Conservation (phyloP, 2,888 invertebrate species). For the Shargacucullia verbasci region DNA sequence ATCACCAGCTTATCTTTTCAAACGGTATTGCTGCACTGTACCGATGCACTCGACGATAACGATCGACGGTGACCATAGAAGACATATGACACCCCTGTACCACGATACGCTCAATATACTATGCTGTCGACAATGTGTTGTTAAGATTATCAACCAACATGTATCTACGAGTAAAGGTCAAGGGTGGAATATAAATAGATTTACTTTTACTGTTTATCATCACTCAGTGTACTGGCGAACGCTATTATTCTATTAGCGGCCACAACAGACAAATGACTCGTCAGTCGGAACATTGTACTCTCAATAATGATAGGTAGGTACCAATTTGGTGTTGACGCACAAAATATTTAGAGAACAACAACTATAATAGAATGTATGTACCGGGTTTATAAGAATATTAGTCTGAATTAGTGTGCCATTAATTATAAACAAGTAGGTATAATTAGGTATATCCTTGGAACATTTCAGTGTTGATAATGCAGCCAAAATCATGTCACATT, state of each 20-base stretch:
- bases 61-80: slow-evolving; percentile 51
- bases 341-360: slow-evolving; percentile 9
- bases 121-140: slow-evolving; percentile 1
- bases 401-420: slow-evolving; percentile 1
- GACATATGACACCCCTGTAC: slow-evolving; percentile 39
- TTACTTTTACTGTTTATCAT: slow-evolving; percentile 39
- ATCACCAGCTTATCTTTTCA: slow-evolving; percentile 86
- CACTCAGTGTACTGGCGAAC: slow-evolving; percentile 10
- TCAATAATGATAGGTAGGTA: slow-evolving; percentile 13
- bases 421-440: slow-evolving; percentile 9
- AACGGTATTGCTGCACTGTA: slow-evolving; percentile 84
- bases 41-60: slow-evolving; percentile 67
- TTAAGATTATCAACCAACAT: slow-evolving; percentile 17
- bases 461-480: slow-evolving; percentile 11
- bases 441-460: slow-evolving; percentile 21
- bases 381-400: background rate
- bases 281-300: slow-evolving; percentile 5
- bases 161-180: slow-evolving; percentile 31
- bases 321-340: slow-evolving; percentile 12
- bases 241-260: slow-evolving; percentile 19
- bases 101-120: slow-evolving; percentile 2
- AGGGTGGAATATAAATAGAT: slow-evolving; percentile 29
- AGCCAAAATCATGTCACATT: slow-evolving; percentile 24
- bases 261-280: slow-evolving; percentile 27
- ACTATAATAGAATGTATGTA: background rate